Percentiles rank a stretch among this genome's conserved stretches.
Evolutionary conservation across 2,113 vertebrate genomes (phyloP).

Genomic region (Coturnix japonica): DNA sequence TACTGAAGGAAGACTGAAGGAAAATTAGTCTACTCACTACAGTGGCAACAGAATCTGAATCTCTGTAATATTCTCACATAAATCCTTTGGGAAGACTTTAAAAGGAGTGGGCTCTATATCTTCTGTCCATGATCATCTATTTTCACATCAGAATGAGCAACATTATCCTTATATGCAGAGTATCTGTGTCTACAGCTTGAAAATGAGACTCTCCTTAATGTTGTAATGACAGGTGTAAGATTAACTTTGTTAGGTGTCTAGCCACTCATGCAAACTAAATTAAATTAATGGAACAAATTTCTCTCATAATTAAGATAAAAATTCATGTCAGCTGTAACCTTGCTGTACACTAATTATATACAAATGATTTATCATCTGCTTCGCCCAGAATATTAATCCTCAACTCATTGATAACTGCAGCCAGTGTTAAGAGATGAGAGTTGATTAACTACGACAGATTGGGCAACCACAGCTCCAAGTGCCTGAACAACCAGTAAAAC

Average conservation of each 20-base stretch:
- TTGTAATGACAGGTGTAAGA: slow-evolving; percentile 91
- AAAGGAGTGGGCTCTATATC: slow-evolving; percentile 68
- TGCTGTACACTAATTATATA: slow-evolving; percentile 96
- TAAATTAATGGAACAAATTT: slow-evolving; percentile 98
- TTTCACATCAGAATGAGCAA: slow-evolving; percentile 78
- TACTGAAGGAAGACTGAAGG: slow-evolving; percentile 31
- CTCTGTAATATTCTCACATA: slow-evolving; percentile 49
- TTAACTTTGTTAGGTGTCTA: slow-evolving; percentile 91
- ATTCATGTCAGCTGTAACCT: slow-evolving; percentile 94
- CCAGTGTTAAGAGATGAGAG: slow-evolving; percentile 90
- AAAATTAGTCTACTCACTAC: slow-evolving; percentile 27
- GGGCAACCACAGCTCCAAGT: slow-evolving; percentile 81
- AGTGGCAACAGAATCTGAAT: slow-evolving; percentile 26
- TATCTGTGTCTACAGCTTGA: slow-evolving; percentile 65
- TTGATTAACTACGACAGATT: slow-evolving; percentile 95
- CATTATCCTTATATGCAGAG: slow-evolving; percentile 68
- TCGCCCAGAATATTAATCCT: slow-evolving; percentile 92
- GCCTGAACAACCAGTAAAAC: slow-evolving; percentile 81
- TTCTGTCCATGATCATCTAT: slow-evolving; percentile 75
- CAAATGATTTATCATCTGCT: slow-evolving; percentile 96
- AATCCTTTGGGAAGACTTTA: slow-evolving; percentile 70
- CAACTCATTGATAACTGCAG: slow-evolving; percentile 90
- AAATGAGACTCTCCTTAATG: slow-evolving; percentile 78
- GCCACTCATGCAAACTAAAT: slow-evolving; percentile 92
- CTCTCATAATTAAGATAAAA: slow-evolving; percentile 98